phyloP scores from a whole-genome alignment of 2,888 invertebrate species.

The Aleiodes leptofemur region DNA sequence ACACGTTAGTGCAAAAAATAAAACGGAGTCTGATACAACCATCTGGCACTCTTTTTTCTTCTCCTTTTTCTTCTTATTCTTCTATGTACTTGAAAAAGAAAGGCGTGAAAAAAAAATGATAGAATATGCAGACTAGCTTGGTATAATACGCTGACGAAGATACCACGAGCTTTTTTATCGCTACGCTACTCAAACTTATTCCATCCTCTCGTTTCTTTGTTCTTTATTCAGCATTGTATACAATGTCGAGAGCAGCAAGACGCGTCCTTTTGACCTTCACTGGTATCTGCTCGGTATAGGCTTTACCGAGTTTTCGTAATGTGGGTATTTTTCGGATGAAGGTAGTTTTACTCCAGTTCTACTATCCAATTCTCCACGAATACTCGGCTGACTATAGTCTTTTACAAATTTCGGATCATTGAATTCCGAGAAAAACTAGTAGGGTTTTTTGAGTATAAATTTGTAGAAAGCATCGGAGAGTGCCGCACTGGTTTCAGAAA shows the following conservation, averaged over 20 bases:
- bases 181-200: constrained; percentile 5
- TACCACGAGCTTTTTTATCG: not conserved
- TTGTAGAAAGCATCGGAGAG: too few species aligned
- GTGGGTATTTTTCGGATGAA: too few species aligned
- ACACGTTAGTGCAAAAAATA: not conserved
- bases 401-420: too few species aligned
- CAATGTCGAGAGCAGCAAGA: constrained; percentile 15
- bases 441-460: too few species aligned
- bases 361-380: too few species aligned
- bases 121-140: constrained; percentile 14
- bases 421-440: too few species aligned
- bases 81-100: not conserved
- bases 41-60: not conserved
- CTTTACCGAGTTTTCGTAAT: too few species aligned
- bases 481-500: too few species aligned
- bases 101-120: constrained; percentile 15
- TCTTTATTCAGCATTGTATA: not conserved
- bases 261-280: constrained; percentile 15
- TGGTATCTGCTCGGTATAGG: not conserved
- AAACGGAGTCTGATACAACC: not conserved
- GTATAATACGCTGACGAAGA: not conserved
- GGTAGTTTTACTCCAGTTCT: too few species aligned
- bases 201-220: not conserved
- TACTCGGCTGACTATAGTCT: too few species aligned
- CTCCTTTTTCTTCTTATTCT: not conserved